Conservation (phyloP, 2,888 invertebrate genomes). For the Temnothorax ravouxi region DNA sequence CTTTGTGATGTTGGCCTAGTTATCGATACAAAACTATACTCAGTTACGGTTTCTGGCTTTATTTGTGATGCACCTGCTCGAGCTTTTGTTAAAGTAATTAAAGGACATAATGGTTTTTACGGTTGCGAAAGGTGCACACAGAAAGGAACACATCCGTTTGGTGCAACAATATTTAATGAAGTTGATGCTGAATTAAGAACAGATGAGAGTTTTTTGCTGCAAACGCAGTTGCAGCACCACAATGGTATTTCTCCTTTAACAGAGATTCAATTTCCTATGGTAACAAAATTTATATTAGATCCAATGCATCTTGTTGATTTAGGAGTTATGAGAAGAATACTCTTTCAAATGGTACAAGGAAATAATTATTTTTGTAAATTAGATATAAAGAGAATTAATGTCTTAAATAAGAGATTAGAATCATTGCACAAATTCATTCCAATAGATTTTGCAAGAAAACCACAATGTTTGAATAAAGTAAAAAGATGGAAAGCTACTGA, state of each 20-base stretch:
- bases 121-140: constrained; percentile 20
- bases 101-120: constrained; percentile 28
- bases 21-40: background rate
- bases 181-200: constrained; percentile 1
- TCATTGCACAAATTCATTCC: background rate
- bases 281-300: constrained; percentile 16
- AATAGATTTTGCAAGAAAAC: constrained; percentile 7
- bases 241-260: constrained; percentile 9
- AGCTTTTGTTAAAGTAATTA: constrained; percentile 21
- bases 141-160: background rate
- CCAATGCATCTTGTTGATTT: constrained; percentile 20
- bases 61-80: constrained; percentile 25
- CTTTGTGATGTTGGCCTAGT: background rate
- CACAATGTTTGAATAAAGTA: background rate
- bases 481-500: constrained; percentile 27
- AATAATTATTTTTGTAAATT: constrained; percentile 27
- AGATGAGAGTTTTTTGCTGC: background rate
- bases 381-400: background rate
- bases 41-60: background rate
- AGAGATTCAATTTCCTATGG: constrained; percentile 2
- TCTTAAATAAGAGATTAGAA: background rate
- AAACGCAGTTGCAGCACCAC: constrained; percentile 19
- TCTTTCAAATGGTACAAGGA: constrained; percentile 12
- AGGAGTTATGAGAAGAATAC: constrained; percentile 21
- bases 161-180: constrained; percentile 5